Evolutionary conservation across 2,888 invertebrate genomes (phyloP).

Genomic region (Nomada ruficornis): DNA sequence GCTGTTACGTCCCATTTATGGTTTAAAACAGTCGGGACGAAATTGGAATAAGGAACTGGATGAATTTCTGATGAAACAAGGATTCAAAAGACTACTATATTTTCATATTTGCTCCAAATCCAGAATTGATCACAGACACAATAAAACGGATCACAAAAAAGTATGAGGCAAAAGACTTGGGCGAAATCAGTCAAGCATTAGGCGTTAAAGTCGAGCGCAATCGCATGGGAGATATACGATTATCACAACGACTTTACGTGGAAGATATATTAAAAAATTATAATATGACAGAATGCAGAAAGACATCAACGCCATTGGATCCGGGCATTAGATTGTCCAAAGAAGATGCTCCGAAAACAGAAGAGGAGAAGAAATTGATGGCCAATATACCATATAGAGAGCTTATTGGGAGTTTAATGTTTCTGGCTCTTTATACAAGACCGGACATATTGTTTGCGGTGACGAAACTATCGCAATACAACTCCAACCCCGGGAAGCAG

Average conservation of each 20-base stretch:
- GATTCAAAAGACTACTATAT: constrained; percentile 24
- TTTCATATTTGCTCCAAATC: constrained; percentile 13
- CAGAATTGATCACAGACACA: not conserved
- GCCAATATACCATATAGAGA: constrained; percentile 15
- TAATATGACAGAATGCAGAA: constrained; percentile 18
- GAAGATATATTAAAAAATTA: constrained; percentile 6
- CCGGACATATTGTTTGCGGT: constrained; percentile 27
- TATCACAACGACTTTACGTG: too few relatives aligned
- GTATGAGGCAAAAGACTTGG: not conserved
- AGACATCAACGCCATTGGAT: constrained; percentile 8
- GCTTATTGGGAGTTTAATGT: constrained; percentile 14
- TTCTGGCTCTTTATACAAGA: constrained; percentile 16
- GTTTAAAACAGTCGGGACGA: constrained; percentile 23
- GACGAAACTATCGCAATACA: constrained; percentile 41
- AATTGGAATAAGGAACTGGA: constrained; percentile 26
- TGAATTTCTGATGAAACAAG: not conserved
- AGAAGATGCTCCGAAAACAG: not conserved
- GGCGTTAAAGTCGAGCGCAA: too few relatives aligned
- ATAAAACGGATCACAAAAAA: constrained; percentile 6
- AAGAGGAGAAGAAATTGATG: constrained; percentile 22
- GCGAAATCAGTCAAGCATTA: too few relatives aligned
- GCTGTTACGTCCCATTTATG: constrained; percentile 28
- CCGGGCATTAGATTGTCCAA: not conserved
- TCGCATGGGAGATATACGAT: too few relatives aligned
- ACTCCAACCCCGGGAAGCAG: not conserved